Conservation (phyloP, 2,113 vertebrate species). For the Corapipo altera region DNA sequence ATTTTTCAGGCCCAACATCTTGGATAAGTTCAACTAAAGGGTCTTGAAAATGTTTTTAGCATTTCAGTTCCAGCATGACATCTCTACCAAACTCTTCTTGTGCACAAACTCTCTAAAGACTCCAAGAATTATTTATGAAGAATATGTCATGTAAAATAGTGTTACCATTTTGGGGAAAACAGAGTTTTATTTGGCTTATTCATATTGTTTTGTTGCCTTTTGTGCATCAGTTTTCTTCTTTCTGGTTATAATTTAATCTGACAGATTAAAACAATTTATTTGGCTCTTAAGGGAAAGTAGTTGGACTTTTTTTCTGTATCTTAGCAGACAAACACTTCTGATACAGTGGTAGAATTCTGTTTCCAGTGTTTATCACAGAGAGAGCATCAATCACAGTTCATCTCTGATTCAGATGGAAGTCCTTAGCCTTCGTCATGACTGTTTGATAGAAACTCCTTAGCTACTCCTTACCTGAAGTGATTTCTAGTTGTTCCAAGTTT, state of each 20-base stretch:
- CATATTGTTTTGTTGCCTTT: background rate
- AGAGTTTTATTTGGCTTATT: background rate
- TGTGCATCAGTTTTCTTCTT: constrained; percentile 12
- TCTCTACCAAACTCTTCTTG: constrained; percentile 4
- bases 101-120: background rate
- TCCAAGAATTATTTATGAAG: background rate
- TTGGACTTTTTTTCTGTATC: background rate
- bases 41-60: constrained; percentile 22
- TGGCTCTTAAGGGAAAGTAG: background rate
- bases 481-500: background rate
- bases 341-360: background rate
- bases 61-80: background rate
- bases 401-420: background rate
- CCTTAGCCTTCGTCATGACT: background rate
- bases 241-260: background rate
- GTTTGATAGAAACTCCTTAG: background rate
- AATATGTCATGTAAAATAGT: background rate
- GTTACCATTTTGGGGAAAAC: background rate
- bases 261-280: background rate
- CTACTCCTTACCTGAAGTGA: background rate
- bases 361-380: background rate
- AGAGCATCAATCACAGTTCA: background rate
- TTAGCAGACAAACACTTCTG: background rate
- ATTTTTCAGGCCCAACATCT: constrained; percentile 77
- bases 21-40: constrained; percentile 50